Evolutionary conservation across 2,797 vertebrate species (phyloP), one percentile per base, ranked within the genome.

Genomic region (Austrolebias charrua): DNA sequence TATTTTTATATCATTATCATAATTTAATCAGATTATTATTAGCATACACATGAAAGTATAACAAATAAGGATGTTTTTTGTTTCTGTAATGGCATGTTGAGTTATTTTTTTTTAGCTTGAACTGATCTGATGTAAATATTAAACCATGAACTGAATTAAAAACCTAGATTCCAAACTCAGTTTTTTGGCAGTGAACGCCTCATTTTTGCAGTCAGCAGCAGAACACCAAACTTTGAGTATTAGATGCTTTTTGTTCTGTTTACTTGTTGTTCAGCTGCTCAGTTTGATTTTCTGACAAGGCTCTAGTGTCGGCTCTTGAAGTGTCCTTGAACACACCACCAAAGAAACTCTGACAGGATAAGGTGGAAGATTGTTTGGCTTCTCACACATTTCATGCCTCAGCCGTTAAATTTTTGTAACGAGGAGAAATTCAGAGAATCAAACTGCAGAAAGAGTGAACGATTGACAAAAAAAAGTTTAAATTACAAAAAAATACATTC

Each of bases 281-380:
- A 31, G 48, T 60, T 10, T 53, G 50, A 57, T 61, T 75, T 70
- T 45, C 20, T 61, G 50, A 66, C n/a, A 45, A 15, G 44, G 14
- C 44, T 54, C 45, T 31, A 13, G 5, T 12, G 50, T 53, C 19
- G 49, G 19, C 9, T 50, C 10, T 51, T 31, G 38, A 48, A 13
- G 29, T 50, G 61, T 62, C 54, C 63, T 71, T 75, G 57, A 71
- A 75, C n/a, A 2, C 60, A 71, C 12, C 62, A 33, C 46, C 18
- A 65, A 54, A 50, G 29, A 28, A 29, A 57, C 15, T 63, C 6
- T 71, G 50, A 71, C 18, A 51, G 7, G 35, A 59, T 15, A 28
- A 48, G 61, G 19, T 15, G 10, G 29, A 3, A 15, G 48, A 51
- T 57, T 49, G 47, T 60, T 4, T 3, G 68, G 55, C 38, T 38